Evolutionary conservation across 2,888 invertebrate genomes (phyloP).

Genomic region (Andricus curvator): DNA sequence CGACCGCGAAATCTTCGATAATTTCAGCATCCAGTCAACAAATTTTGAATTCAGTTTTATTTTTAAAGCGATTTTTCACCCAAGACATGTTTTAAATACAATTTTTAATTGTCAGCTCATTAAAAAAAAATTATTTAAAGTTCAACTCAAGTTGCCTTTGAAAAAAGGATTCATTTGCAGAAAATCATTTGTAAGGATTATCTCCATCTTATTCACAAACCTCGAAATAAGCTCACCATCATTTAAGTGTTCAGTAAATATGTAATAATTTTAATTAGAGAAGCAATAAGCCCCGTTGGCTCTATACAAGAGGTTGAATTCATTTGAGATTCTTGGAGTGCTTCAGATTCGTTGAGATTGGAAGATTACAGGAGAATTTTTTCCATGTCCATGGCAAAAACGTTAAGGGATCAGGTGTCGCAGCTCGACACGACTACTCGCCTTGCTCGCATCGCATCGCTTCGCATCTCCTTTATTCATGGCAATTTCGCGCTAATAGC

Average conservation of each 20-base stretch:
- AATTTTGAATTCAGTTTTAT: neutral
- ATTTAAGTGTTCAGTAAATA: neutral
- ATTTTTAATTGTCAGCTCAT: neutral
- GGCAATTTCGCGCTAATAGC: constrained; percentile 56
- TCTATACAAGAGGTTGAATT: neutral
- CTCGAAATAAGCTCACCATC: neutral
- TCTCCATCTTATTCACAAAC: neutral
- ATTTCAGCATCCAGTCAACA: constrained; percentile 46
- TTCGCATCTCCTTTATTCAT: constrained; percentile 54
- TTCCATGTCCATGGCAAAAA: constrained; percentile 9
- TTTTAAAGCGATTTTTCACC: neutral
- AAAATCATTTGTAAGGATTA: neutral
- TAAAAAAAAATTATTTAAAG: neutral
- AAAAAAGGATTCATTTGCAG: neutral
- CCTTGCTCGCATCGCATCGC: constrained; percentile 47
- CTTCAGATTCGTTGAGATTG: constrained; percentile 19
- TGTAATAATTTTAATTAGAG: constrained; percentile 5
- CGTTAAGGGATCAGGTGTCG: constrained; percentile 27
- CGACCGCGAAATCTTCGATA: constrained; percentile 60
- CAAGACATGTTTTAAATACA: neutral
- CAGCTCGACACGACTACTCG: constrained; percentile 45
- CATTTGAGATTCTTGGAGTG: constrained; percentile 16
- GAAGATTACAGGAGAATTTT: constrained; percentile 26
- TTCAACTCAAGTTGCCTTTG: neutral
- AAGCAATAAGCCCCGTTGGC: neutral